These are phyloP conservation scores for Drosophila parthenogenetica DNA, from an alignment of 2,888 invertebrate species.

Conservation along the genomic window DNA sequence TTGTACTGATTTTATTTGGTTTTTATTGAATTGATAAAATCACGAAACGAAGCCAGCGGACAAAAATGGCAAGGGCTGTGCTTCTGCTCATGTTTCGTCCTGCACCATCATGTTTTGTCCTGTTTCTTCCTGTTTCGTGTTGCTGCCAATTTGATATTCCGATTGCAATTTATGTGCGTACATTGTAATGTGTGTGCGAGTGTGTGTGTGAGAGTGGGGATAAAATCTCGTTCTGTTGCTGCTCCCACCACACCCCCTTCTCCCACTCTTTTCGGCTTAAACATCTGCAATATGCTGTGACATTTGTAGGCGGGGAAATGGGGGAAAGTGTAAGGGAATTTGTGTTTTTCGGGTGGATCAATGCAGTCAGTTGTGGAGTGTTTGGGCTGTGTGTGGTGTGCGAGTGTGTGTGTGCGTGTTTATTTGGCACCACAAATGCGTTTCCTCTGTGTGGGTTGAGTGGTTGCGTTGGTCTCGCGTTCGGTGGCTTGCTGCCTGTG, in stretches of 20 bases:
- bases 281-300: slow-evolving; percentile 77
- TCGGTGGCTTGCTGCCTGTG: slow-evolving; percentile 76
- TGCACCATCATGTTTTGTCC: slow-evolving; percentile 13
- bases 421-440: slow-evolving; percentile 81
- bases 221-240: slow-evolving; percentile 63
- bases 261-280: slow-evolving; percentile 46
- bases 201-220: slow-evolving; percentile 9
- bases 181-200: slow-evolving; percentile 33
- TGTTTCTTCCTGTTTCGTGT: slow-evolving; percentile 37
- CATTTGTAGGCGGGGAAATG: slow-evolving; percentile 6
- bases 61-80: slow-evolving; percentile 38
- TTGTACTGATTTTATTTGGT: slow-evolving; percentile 83
- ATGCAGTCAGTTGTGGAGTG: slow-evolving; percentile 44
- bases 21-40: slow-evolving; percentile 85
- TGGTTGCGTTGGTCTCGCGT: slow-evolving; percentile 45
- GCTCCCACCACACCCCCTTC: slow-evolving; percentile 34
- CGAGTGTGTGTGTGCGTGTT: slow-evolving; percentile 55
- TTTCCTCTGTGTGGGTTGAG: slow-evolving; percentile 69
- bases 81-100: slow-evolving; percentile 20
- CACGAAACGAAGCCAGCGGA: slow-evolving; percentile 49
- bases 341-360: slow-evolving; percentile 53
- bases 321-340: slow-evolving; percentile 10
- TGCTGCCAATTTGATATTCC: slow-evolving; percentile 78
- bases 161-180: slow-evolving; percentile 76
- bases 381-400: slow-evolving; percentile 24